phyloP scores from a whole-genome alignment of 2,888 invertebrate species.

The Ypsolopha sequella region DNA sequence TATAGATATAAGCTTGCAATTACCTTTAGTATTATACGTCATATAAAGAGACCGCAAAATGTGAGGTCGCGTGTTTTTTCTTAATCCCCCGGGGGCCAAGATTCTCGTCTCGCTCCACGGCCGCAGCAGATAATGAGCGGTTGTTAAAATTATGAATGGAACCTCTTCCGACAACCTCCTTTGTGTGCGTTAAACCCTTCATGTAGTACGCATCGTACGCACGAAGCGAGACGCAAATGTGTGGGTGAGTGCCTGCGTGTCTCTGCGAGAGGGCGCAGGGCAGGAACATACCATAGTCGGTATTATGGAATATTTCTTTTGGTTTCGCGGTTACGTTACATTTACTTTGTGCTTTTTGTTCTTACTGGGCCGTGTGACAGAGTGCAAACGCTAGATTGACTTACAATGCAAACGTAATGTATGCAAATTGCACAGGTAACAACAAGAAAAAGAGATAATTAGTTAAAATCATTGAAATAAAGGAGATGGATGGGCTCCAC shows the following conservation, averaged over 20 bases:
- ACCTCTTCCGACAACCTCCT: conserved; percentile 32
- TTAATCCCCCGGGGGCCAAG: conserved; percentile 32
- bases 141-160: conserved; percentile 67
- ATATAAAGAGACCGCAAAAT: conserved; percentile 22
- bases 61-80: conserved; percentile 26
- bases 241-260: background rate
- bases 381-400: background rate
- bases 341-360: background rate
- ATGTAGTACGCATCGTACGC: background rate
- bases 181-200: conserved; percentile 23
- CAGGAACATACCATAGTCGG: conserved; percentile 2
- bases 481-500: background rate
- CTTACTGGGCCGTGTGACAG: no score
- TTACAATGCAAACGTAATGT: background rate
- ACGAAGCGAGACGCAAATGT: no score
- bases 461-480: background rate
- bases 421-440: no score
- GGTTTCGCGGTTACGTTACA: conserved; percentile 1
- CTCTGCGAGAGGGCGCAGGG: background rate
- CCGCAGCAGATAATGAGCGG: conserved; percentile 52
- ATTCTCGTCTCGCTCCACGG: conserved; percentile 38
- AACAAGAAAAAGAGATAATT: background rate
- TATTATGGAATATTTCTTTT: background rate
- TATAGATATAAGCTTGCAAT: conserved; percentile 3
- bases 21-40: conserved; percentile 3